Base-by-base conservation (phyloP, 1,140 invertebrate genomes). In the Littorina saxatilis region DNA sequence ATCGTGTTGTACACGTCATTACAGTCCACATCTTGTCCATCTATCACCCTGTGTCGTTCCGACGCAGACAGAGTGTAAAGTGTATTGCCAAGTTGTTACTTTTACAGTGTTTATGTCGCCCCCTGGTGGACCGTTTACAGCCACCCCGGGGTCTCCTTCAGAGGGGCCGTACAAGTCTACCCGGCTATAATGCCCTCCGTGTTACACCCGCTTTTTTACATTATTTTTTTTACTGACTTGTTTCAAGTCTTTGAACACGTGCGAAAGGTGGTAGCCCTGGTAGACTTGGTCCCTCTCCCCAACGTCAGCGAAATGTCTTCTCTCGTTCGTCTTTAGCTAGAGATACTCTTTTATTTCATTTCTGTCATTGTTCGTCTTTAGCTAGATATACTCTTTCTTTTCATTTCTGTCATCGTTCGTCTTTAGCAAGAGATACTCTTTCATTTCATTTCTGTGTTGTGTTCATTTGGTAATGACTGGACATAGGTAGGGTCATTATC, bases 141-240 rank as follows among this genome's bases (percentile, higher is more conserved):
- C 76, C 55, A 58, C 27, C 13, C 20, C 7, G 29, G n/a, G 32
- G 27, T 35, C 76, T 40, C 76, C 55, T 39, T 43, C 29, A 13
- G 76, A 78, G 76, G 66, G 76, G 43, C 55, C 74, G 39, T 43
- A 13, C 39, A 78, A 32, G 55, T 58, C 73, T 78, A 66, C 76
- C 76, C 76, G 55, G 76, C 76, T 78, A 63, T 78, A 58, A 78
- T 78, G 76, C 76, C 76, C 76, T 78, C 76, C 76, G 76, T 78
- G 76, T 76, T 73, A 73, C 43, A 35, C 66, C 66, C 66, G 40
- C 40, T 63, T 78, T 52, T 78, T 66, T 43, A 23, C 13, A 35
- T 66, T 39, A 35, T 40, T 63, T 78, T n/a, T 78, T 78, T 66
- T 66, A 63, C 52, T 2, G 29, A 47, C 23, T 55, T 52, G 47